Evolutionary conservation across 2,113 vertebrate species (phyloP), one percentile per base, ranked within the genome.

Genomic region (Kobus ellipsiprymnus): DNA sequence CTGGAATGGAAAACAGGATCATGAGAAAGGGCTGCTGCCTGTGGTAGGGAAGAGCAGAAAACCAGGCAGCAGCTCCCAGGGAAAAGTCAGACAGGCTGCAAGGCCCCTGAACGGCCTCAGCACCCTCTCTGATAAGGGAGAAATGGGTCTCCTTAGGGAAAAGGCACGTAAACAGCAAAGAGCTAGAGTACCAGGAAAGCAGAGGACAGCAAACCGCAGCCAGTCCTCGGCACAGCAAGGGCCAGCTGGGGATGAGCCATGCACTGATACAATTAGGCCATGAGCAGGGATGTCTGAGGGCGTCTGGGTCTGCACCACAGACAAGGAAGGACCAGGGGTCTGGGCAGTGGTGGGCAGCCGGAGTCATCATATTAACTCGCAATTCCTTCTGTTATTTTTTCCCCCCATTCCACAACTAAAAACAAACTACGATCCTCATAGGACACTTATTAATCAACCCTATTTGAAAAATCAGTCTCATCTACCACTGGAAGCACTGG

Each of bases 1-100:
- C 99, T 99, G 91, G 12, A 29, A 77, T 44, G 84, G 33, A 94
- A 94, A 97, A 81, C 4, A 98, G 96, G 64, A 15, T 11, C 2
- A 17, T 74, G 4, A 40, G 0, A 0, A 90, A 27, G 93, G 52
- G 87, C 3, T 27, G 19, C 50, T 8, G n/a, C 36, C 48, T 48
- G 57, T 44, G 12, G 21, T 25, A 91, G 81, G 11, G 4, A 21
- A 15, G 4, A 10, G 29, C 12, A 91, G 81, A 87, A 67, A 83
- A 21, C 2, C 1, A 57, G 57, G 46, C 13, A 13, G 55, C 0
- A 1, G 67, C 21, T 46, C 17, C 30, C 7, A 0, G 7, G 25
- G 15, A 62, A 14, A 30, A 25, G 30, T 16, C 52, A 11, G 16
- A 17, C 5, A 19, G 54, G 46, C 10, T 5, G 16, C 23, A 46